Conservation (phyloP, 2,113 vertebrate species). For the Eurypyga helias region DNA sequence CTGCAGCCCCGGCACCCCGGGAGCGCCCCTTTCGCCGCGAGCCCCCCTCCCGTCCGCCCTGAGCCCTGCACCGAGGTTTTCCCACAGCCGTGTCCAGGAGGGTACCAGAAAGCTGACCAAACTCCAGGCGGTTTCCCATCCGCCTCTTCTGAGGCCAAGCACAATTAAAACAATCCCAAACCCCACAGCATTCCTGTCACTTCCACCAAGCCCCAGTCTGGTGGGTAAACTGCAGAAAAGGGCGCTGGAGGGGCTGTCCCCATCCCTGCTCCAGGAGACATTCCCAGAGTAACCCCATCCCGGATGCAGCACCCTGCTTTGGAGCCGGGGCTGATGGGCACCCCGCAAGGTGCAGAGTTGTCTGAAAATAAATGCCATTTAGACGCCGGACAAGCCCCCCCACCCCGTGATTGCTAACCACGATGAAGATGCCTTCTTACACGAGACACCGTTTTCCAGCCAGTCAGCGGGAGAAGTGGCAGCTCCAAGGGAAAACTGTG, state of each 20-base stretch:
- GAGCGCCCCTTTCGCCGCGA: neutral
- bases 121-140: neutral
- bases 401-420: neutral
- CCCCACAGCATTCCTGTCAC: neutral
- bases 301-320: fast-evolving
- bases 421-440: fast-evolving
- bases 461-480: neutral
- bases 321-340: neutral
- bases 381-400: neutral
- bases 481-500: neutral
- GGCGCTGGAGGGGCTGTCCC: neutral
- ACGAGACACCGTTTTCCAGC: neutral
- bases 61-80: neutral
- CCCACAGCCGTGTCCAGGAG: neutral
- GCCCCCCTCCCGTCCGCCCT: neutral
- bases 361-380: neutral
- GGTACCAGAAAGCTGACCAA: neutral
- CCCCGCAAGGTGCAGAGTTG: too few species aligned
- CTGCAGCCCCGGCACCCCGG: neutral
- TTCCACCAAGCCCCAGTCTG: neutral
- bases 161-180: neutral
- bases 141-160: neutral
- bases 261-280: neutral
- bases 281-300: neutral
- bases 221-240: neutral